Base-by-base conservation (phyloP, 1,140 invertebrate species). In the Penaeus vannamei region DNA sequence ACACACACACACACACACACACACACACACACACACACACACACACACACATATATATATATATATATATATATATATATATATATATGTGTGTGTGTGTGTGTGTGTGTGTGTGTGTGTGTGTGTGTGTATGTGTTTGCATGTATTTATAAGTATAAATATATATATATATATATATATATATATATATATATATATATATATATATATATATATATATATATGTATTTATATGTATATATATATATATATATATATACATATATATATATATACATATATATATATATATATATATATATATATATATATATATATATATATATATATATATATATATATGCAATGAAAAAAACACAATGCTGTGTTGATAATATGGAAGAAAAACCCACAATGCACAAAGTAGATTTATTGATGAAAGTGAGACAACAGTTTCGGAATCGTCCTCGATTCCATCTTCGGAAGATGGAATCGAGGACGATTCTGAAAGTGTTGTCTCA, bases 61-160 rank as follows among this genome's bases (percentile, higher is more conserved):
- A 26, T n/a, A n/a, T 81, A 32, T 80, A 17, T 36, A 36, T 42
- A 42, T 14, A 46, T 29, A 42, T 29, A 22, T 36, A 32, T 10
- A 53, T 61, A 42, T 19, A n/a, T 12, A n/a, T 59, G 46, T 60
- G 61, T 60, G 61, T 59, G 36, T 69, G 23, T 85, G 19, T n/a
- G 22, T 85, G n/a, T 72, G 46, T 85, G 17, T 85, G 26, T 76
- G n/a, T 85, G 10, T 76, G n/a, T 76, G 53, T 85, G 46, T 85
- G 12, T 85, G 46, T 59, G 26, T 85, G n/a, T 76, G 53, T 72
- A 62, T 53, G 20, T 14, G 10, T 10, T 46, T n/a, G 61, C 17
- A 64, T 64, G n/a, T 22, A 64, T 83, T 22, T 83, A 64, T 83
- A 19, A 61, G 22, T 61, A 64, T 82, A 29, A 29, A 60, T 60